Evolutionary conservation across 2,113 vertebrate species (phyloP).

Genomic region (Thalassarche chlororhynchos): DNA sequence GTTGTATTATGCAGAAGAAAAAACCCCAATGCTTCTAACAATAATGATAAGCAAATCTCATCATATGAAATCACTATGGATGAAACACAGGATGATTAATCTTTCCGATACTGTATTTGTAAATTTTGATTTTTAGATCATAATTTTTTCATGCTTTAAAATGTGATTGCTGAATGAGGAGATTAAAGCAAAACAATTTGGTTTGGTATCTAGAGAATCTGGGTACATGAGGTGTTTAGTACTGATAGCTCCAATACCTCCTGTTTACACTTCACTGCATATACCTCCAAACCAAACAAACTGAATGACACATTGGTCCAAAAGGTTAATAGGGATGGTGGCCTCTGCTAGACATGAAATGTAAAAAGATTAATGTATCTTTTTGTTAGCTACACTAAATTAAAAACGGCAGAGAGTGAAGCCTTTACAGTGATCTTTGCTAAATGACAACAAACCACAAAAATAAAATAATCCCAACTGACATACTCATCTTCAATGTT

Average conservation of each 20-base stretch:
- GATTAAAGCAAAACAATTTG: background rate
- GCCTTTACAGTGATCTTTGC: background rate
- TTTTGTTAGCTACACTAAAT: background rate
- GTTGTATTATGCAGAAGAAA: background rate
- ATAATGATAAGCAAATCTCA: background rate
- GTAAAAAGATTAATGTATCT: background rate
- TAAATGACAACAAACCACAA: background rate
- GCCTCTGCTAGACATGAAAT: background rate
- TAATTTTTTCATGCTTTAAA: background rate
- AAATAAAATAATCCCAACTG: background rate
- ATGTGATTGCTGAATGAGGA: background rate
- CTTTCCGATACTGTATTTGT: background rate
- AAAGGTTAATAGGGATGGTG: background rate
- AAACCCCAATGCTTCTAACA: background rate
- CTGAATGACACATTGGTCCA: accelerated
- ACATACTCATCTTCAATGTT: background rate
- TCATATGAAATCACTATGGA: background rate
- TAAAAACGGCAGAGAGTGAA: background rate
- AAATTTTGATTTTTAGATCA: background rate
- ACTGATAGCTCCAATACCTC: background rate
- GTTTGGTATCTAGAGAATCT: background rate
- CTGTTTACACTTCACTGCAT: background rate
- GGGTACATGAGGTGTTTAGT: background rate
- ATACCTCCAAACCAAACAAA: background rate
- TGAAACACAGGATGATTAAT: background rate